Evolutionary conservation across 2,113 vertebrate genomes (phyloP).

Genomic region (Spea multiplicata): DNA sequence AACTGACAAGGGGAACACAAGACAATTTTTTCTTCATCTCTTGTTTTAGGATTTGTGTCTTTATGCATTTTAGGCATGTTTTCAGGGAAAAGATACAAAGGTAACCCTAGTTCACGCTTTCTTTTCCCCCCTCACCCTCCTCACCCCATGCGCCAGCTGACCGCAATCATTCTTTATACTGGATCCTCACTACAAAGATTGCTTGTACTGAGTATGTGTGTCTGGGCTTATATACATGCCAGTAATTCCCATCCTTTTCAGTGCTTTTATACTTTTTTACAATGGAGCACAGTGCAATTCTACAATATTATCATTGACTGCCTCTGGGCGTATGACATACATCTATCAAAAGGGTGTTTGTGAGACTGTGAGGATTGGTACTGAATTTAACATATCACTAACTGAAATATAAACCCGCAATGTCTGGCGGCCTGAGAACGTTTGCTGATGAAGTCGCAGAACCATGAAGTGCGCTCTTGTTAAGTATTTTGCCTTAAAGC

Average conservation of each 20-base stretch:
- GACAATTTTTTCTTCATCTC: no score
- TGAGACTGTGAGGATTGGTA: slow-evolving; percentile 45
- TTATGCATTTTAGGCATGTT: slow-evolving; percentile 35
- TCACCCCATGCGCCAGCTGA: slow-evolving; percentile 37
- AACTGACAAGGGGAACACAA: no score
- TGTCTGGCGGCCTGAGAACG: slow-evolving; percentile 43
- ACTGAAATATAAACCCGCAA: slow-evolving; percentile 47
- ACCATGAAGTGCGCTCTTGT: slow-evolving; percentile 37
- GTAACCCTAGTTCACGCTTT: slow-evolving; percentile 36
- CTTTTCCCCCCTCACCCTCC: slow-evolving; percentile 9
- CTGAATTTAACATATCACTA: slow-evolving; percentile 47
- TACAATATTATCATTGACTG: slow-evolving; percentile 50
- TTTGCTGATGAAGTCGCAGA: slow-evolving; percentile 23
- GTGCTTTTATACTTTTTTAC: slow-evolving; percentile 48
- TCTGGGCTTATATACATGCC: slow-evolving; percentile 44
- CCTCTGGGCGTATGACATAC: slow-evolving; percentile 47
- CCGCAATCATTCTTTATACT: slow-evolving; percentile 42
- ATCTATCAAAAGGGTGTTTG: slow-evolving; percentile 49
- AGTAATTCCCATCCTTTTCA: slow-evolving; percentile 47
- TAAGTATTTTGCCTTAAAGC: slow-evolving; percentile 43
- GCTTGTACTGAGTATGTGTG: slow-evolving; percentile 42
- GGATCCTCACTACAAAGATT: slow-evolving; percentile 44
- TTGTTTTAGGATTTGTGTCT: background rate
- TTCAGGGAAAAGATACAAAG: slow-evolving; percentile 28
- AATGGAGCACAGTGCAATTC: slow-evolving; percentile 47